Percentiles rank a stretch among this genome's conserved stretches.
These are phyloP conservation scores for Lepidocolaptes lacrymiger DNA, from an alignment of 2,797 vertebrate genomes.

Conservation along the genomic window DNA sequence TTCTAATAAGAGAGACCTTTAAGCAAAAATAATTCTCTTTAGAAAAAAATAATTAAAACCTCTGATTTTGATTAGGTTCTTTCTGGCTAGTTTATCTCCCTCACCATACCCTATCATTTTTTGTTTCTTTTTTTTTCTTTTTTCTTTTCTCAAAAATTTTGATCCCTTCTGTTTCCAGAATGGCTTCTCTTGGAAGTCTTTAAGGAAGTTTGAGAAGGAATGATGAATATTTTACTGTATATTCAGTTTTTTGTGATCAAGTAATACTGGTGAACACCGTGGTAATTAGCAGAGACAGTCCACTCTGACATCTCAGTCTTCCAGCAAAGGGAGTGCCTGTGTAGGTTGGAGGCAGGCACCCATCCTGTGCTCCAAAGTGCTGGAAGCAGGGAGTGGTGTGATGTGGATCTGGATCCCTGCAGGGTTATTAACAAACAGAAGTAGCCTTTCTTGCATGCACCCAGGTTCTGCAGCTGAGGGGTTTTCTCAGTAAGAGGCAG, in stretches of 20 bases:
- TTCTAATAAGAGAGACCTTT: not conserved
- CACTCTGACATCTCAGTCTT: not conserved
- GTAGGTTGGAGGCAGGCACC: not conserved
- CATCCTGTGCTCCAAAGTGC: accelerated
- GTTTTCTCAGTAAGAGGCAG: not conserved
- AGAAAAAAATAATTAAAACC: not conserved
- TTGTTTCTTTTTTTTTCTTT: not conserved
- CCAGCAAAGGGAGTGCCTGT: not conserved
- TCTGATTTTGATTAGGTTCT: not conserved
- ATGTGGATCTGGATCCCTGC: not conserved
- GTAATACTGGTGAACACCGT: not conserved
- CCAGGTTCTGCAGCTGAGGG: not conserved
- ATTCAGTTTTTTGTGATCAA: not conserved
- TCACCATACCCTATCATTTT: not conserved
- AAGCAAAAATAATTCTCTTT: not conserved
- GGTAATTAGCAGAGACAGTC: not conserved
- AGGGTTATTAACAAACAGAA: not conserved
- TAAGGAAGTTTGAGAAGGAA: not conserved
- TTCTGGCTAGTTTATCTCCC: not conserved
- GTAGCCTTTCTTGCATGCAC: not conserved
- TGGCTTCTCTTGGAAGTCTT: not conserved
- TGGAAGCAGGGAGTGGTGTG: not conserved
- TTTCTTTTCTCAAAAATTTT: not conserved
- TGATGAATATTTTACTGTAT: not conserved
- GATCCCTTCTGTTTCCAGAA: not conserved